phyloP scores from a whole-genome alignment of 2,888 invertebrate species.

The Ormyrus rosae region DNA sequence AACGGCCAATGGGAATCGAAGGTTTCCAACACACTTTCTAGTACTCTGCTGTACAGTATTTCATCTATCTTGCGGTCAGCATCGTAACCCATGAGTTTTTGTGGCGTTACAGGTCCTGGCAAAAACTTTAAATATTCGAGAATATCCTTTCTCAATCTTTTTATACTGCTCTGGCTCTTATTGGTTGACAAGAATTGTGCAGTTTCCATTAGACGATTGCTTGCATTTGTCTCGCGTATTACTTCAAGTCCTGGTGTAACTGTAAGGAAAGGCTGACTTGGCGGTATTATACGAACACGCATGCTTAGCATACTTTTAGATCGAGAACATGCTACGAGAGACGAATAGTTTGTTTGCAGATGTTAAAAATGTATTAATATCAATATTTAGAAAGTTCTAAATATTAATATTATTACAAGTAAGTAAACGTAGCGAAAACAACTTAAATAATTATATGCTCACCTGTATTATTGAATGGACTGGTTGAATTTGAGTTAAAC shows the following conservation, averaged over 20 bases:
- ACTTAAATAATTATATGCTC: constrained; percentile 46
- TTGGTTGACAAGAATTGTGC: constrained; percentile 71
- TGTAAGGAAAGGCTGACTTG: constrained; percentile 72
- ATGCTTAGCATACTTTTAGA: constrained; percentile 20
- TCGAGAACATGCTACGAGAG: constrained; percentile 38
- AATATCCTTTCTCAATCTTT: constrained; percentile 63
- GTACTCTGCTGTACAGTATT: constrained; percentile 77
- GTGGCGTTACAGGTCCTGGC: constrained; percentile 81
- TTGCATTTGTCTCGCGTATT: constrained; percentile 49
- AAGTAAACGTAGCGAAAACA: neutral
- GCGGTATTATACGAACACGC: constrained; percentile 64
- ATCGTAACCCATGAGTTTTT: constrained; percentile 81
- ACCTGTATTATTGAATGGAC: constrained; percentile 66
- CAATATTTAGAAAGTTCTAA: constrained; percentile 15
- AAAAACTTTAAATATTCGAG: constrained; percentile 68
- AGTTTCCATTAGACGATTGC: constrained; percentile 71
- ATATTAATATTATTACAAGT: neutral
- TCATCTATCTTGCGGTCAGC: constrained; percentile 74
- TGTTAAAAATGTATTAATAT: neutral
- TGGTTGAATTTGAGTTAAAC: constrained; percentile 61
- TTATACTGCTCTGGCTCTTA: constrained; percentile 72
- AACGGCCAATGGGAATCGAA: constrained; percentile 81
- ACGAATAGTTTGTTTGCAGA: neutral
- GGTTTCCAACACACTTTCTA: constrained; percentile 77
- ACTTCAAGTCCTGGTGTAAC: constrained; percentile 62